Conservation (phyloP, 2,113 vertebrate genomes). For the Xiphorhynchus elegans region DNA sequence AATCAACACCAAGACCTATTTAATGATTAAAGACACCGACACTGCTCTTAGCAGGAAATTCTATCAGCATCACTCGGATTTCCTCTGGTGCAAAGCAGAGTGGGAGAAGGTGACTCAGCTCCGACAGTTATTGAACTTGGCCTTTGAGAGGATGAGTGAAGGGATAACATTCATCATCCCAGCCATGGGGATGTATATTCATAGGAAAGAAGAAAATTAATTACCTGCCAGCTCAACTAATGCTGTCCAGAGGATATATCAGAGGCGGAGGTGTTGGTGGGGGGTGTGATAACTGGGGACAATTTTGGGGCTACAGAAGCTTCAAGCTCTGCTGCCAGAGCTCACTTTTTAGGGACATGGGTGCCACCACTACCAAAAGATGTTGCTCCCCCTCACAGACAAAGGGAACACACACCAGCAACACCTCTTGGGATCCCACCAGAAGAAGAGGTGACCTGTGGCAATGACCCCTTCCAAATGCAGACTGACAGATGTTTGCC, state of each 20-base stretch:
- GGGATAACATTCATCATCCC: not conserved
- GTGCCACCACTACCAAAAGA: not conserved
- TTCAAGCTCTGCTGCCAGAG: not conserved
- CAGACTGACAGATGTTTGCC: not conserved
- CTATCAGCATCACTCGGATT: not conserved
- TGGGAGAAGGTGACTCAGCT: not conserved
- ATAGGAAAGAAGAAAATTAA: not conserved
- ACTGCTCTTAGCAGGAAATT: not conserved
- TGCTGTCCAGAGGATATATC: not conserved
- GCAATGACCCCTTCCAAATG: not conserved
- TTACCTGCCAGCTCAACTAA: not conserved
- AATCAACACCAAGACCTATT: not conserved
- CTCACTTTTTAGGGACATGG: not conserved
- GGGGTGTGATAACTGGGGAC: not conserved
- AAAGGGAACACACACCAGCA: not conserved
- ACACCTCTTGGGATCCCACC: not conserved
- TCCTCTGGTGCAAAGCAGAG: not conserved
- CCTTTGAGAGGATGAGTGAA: not conserved
- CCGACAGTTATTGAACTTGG: not conserved
- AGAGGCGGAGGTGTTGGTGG: not conserved
- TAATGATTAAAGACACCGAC: not conserved
- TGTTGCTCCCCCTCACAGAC: not conserved
- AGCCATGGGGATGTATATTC: not conserved
- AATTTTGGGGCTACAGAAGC: fast-evolving
- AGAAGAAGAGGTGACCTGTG: not conserved